Conservation (phyloP, 2,113 vertebrate genomes). For the Rhinoderma darwinii region DNA sequence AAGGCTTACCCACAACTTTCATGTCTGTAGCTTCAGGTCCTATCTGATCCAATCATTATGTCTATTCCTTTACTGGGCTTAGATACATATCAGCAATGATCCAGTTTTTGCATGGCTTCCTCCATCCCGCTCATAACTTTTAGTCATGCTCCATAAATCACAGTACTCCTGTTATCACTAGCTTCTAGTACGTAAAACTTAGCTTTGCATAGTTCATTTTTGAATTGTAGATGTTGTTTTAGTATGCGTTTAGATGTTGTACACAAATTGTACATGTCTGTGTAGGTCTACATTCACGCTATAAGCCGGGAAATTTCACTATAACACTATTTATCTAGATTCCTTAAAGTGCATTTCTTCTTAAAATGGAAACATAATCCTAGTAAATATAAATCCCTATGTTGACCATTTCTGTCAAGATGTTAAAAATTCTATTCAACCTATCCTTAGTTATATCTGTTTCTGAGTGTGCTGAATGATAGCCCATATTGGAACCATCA, state of each 20-base stretch:
- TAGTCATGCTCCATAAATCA: constrained; percentile 14
- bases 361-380: not conserved
- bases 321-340: not conserved
- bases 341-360: not conserved
- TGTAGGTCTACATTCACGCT: not conserved
- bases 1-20: constrained; percentile 69
- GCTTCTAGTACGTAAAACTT: constrained; percentile 46
- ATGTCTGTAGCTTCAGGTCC: constrained; percentile 42
- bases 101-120: constrained; percentile 30
- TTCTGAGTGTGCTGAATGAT: not conserved
- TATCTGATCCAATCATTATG: constrained; percentile 54
- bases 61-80: constrained; percentile 69
- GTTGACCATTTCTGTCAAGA: not conserved
- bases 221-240: constrained; percentile 38
- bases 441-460: not conserved
- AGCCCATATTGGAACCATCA: not conserved
- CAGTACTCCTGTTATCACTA: constrained; percentile 28
- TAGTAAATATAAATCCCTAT: not conserved
- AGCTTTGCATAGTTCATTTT: constrained; percentile 26
- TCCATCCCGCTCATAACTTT: constrained; percentile 19
- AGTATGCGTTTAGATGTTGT: constrained; percentile 35
- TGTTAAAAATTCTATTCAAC: not conserved
- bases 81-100: constrained; percentile 65
- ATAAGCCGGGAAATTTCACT: not conserved
- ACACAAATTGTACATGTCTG: not conserved